These are phyloP conservation scores for Cheilosia vernalis DNA, from an alignment of 2,888 invertebrate genomes.

Conservation along the genomic window DNA sequence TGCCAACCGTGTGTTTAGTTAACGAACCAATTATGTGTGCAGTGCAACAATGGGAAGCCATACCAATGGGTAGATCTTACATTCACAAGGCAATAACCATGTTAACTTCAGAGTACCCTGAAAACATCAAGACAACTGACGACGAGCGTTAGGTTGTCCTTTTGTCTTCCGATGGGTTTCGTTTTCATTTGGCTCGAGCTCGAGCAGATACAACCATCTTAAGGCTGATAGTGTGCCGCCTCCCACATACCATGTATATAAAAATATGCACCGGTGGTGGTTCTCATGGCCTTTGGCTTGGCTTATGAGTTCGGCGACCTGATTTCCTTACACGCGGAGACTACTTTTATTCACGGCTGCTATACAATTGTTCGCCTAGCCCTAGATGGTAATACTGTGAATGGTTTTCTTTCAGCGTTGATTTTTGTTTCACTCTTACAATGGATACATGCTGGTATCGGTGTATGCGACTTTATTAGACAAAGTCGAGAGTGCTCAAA, in stretches of 20 bases:
- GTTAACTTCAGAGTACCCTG: conserved; percentile 56
- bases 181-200: conserved; percentile 54
- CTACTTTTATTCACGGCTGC: conserved; percentile 55
- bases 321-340: conserved; percentile 50
- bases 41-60: conserved; percentile 63
- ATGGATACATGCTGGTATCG: not conserved
- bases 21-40: conserved; percentile 59
- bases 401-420: conserved; percentile 24
- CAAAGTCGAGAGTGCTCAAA: conserved; percentile 22
- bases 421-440: conserved; percentile 28
- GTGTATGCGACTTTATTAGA: conserved; percentile 15
- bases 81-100: conserved; percentile 49
- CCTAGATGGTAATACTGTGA: conserved; percentile 36
- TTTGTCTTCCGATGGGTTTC: conserved; percentile 60
- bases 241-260: conserved; percentile 47
- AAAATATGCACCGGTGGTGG: conserved; percentile 1
- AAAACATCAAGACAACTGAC: conserved; percentile 29
- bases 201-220: conserved; percentile 12
- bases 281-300: conserved; percentile 66
- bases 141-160: conserved; percentile 48
- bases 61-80: conserved; percentile 38
- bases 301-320: conserved; percentile 69
- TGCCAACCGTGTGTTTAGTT: conserved; percentile 7
- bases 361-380: conserved; percentile 43
- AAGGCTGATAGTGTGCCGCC: conserved; percentile 1